Conservation (phyloP, 2,888 invertebrate species). For the Quadroppia sp. region DNA sequence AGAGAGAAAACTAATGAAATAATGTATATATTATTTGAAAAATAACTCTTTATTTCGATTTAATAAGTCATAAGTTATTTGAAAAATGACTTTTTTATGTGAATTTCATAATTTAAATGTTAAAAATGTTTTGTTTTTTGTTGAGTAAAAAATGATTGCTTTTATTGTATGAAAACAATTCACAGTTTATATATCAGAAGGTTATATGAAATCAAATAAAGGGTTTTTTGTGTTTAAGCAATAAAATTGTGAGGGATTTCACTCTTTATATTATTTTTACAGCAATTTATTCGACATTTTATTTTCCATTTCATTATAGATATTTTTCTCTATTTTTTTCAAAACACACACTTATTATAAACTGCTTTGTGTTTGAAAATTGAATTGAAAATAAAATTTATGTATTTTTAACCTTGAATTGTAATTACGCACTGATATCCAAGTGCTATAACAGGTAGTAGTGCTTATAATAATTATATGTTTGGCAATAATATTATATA, state of each 20-base stretch:
- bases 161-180: neutral
- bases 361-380: neutral
- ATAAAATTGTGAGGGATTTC: neutral
- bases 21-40: neutral
- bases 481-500: constrained; percentile 5
- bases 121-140: neutral
- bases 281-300: neutral
- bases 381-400: neutral
- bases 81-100: constrained; percentile 8
- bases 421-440: constrained; percentile 23
- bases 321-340: neutral
- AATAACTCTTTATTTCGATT: neutral
- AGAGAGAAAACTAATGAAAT: too few relatives aligned
- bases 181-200: neutral
- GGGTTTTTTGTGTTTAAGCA: neutral
- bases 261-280: neutral
- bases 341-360: too few relatives aligned
- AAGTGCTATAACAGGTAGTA: constrained; percentile 14
- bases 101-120: neutral
- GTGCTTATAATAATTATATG: constrained; percentile 13
- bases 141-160: neutral
- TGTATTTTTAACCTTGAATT: constrained; percentile 27
- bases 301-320: neutral
- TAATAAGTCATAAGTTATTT: neutral
- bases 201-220: neutral